Evolutionary conservation across 2,113 vertebrate genomes (phyloP).

Genomic region (Gadus macrocephalus): DNA sequence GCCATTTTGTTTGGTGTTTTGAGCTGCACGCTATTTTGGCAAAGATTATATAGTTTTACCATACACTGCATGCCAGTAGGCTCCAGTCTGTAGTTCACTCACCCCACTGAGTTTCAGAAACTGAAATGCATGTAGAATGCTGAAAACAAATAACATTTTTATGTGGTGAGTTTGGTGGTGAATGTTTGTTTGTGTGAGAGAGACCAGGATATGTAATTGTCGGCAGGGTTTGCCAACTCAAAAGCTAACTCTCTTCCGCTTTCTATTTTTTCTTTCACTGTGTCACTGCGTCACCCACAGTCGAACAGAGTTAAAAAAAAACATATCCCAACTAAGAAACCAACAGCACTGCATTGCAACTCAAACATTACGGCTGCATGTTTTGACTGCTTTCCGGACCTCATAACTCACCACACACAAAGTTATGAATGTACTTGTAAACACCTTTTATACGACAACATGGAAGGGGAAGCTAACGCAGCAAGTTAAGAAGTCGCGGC

Average conservation of each 20-base stretch:
- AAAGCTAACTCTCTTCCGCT: neutral
- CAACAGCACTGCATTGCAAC: too few relatives aligned
- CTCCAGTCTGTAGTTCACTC: neutral
- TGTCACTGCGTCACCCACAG: slow-evolving; percentile 1
- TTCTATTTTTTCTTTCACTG: slow-evolving; percentile 22
- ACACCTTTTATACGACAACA: neutral
- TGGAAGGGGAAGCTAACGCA: slow-evolving; percentile 5
- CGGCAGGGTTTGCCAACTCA: slow-evolving; percentile 55
- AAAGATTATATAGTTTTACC: slow-evolving; percentile 45
- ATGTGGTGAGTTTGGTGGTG: slow-evolving; percentile 7
- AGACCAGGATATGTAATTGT: slow-evolving; percentile 46
- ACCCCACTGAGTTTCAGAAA: slow-evolving; percentile 29
- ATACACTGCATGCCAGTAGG: too few relatives aligned
- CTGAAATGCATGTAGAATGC: slow-evolving; percentile 23
- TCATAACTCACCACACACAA: too few relatives aligned
- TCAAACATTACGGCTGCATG: too few relatives aligned
- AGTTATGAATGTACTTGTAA: too few relatives aligned
- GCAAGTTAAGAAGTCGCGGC: slow-evolving; percentile 8
- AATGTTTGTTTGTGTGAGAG: slow-evolving; percentile 18
- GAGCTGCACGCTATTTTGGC: slow-evolving; percentile 26
- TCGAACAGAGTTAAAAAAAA: too few relatives aligned
- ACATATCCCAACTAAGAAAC: too few relatives aligned
- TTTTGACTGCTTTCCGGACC: too few relatives aligned
- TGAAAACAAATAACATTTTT: neutral
- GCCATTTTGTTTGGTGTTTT: slow-evolving; percentile 47